Evolutionary conservation across 2,797 vertebrate species (phyloP).

Genomic region (Ptychobarbus kaznakovi): DNA sequence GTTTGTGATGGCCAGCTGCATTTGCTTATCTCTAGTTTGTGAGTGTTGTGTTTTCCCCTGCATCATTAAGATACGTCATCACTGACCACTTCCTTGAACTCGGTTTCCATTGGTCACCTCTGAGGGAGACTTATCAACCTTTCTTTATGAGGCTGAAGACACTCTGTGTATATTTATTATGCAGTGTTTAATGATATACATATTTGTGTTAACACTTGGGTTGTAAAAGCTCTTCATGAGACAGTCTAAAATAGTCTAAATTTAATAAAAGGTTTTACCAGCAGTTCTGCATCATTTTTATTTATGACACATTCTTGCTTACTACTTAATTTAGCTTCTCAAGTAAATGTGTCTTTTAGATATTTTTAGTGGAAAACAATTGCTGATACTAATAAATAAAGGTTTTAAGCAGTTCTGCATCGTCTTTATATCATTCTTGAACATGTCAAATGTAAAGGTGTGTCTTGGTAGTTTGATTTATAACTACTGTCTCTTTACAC

Average conservation of each 20-base stretch:
- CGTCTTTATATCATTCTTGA: neutral
- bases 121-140: neutral
- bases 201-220: neutral
- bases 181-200: neutral
- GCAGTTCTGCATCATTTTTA: no score
- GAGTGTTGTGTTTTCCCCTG: neutral
- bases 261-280: no score
- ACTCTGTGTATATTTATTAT: neutral
- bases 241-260: no score
- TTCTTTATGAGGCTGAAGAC: neutral
- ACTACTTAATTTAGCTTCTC: no score
- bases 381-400: neutral
- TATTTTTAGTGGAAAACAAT: neutral
- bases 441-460: neutral
- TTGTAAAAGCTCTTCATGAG: no score
- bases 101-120: conserved; percentile 7
- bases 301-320: no score
- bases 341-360: neutral
- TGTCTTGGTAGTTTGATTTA: neutral
- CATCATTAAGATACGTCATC: neutral
- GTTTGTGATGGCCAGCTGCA: neutral
- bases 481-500: neutral
- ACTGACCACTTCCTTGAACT: conserved; percentile 41
- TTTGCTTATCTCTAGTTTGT: conserved; percentile 18
- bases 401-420: neutral